phyloP scores from a whole-genome alignment of 2,888 invertebrate species.

The Linnaemya vulpina region DNA sequence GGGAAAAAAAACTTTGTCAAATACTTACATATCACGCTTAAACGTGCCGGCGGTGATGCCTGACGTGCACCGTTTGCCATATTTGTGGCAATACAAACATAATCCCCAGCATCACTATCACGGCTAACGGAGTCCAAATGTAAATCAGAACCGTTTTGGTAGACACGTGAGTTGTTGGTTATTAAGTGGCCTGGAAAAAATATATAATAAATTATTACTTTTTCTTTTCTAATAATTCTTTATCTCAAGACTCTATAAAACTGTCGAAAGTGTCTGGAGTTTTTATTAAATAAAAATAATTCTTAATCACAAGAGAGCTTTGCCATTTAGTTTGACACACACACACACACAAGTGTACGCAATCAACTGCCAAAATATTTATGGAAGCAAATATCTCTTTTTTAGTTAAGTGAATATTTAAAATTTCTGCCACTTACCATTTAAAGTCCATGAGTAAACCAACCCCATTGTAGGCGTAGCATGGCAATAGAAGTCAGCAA shows the following conservation, averaged over 20 bases:
- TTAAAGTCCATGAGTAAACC: conserved; percentile 81
- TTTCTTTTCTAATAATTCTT: not conserved
- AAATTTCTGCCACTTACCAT: conserved; percentile 78
- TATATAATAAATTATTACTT: not conserved
- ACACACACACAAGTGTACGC: too few relatives aligned
- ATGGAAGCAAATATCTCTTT: not conserved
- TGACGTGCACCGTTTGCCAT: conserved; percentile 82
- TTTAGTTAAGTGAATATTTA: not conserved
- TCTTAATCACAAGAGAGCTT: too few relatives aligned
- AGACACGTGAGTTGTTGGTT: conserved; percentile 80
- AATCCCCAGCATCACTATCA: conserved; percentile 81
- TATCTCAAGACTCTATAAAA: not conserved
- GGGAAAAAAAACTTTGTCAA: not conserved
- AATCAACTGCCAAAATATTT: too few relatives aligned
- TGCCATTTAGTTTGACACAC: too few relatives aligned
- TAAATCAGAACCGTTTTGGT: conserved; percentile 81
- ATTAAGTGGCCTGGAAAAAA: conserved; percentile 78
- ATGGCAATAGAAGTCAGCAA: conserved; percentile 80
- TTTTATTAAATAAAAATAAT: too few relatives aligned
- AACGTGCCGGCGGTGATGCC: conserved; percentile 82
- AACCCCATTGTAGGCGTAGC: conserved; percentile 78
- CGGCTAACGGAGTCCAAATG: conserved; percentile 80
- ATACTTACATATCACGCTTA: conserved; percentile 82
- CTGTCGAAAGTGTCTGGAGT: too few relatives aligned
- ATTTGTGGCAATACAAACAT: conserved; percentile 82